Evolutionary conservation across 2,888 invertebrate species (phyloP), one percentile per base, ranked within the genome.

Genomic region (Muschampia plurimacula): DNA sequence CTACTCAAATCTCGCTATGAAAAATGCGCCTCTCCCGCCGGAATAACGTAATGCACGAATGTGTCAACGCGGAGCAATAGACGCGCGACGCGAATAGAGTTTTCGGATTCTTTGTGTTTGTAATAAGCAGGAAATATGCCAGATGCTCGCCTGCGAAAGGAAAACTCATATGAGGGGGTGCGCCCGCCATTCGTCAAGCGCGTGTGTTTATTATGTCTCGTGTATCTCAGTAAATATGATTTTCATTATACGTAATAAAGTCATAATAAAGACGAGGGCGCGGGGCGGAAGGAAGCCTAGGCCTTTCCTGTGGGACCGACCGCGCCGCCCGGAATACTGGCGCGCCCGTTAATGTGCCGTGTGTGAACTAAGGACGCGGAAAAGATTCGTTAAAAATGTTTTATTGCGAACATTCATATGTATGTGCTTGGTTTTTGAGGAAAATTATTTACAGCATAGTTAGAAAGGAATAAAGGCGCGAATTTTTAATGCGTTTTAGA

Each of bases 211-310:
- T 91, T 89, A 89, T 86, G 88, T 84, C 84, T 85, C 86, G 86
- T 85, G 84, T 86, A 84, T 78, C 75, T 75, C 64, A 81, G 88
- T 89, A 89, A 90, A 90, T 91, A 91, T 90, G 89, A 90, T 90
- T 90, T 88, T 88, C 88, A 90, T 89, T 91, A 88, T 89, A 79
- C 79, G 86, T 89, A 90, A 90, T 91, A 90, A 90, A 90, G 90
- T 87, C 84, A 82, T 87, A 89, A 90, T 87, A 88, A 87, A 79
- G 71, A n/a, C 49, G 39, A 2, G 73, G 74, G 75, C 78, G 76
- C 77, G 76, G 77, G 87, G 86, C 88, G 90, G 90, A 89, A 89
- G 89, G 87, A 88, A 87, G 80, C 83, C 80, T 79, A 85, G 88
- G 84, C 91, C 90, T 84, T 89, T 88, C 88, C 89, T 86, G 88